phyloP scores from a whole-genome alignment of 2,888 invertebrate genomes.

The Drosophila ezoana region DNA sequence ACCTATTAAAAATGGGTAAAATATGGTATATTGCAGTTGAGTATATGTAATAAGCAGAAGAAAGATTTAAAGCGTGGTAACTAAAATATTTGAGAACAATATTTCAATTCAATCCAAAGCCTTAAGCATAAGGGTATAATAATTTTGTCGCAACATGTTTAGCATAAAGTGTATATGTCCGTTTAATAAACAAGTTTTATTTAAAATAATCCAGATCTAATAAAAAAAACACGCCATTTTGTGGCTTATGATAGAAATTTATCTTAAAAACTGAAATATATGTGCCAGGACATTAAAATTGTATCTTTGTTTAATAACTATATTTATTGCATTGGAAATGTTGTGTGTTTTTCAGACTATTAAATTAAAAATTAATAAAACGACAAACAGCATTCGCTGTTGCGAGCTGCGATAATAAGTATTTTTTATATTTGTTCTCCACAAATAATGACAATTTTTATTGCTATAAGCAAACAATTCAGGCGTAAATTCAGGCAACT shows the following conservation, averaged over 20 bases:
- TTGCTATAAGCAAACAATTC: conserved; percentile 28
- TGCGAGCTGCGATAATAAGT: conserved; percentile 13
- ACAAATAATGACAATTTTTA: conserved; percentile 37
- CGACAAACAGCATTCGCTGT: conserved; percentile 10
- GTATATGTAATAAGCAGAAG: background rate
- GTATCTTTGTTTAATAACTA: conserved; percentile 15
- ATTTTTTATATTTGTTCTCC: conserved; percentile 26
- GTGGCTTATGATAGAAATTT: background rate
- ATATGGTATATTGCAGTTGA: conserved; percentile 26
- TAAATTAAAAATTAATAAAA: conserved; percentile 57
- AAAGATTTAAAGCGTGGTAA: no score
- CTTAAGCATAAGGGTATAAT: no score
- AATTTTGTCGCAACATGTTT: background rate
- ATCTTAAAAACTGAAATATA: background rate
- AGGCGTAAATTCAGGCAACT: conserved; percentile 29
- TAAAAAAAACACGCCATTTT: background rate
- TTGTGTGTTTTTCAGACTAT: conserved; percentile 24
- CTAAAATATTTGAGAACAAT: no score
- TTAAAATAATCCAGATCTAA: background rate
- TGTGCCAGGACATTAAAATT: conserved; percentile 1
- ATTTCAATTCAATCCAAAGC: no score
- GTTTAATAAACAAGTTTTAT: conserved; percentile 6
- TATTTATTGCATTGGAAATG: conserved; percentile 22
- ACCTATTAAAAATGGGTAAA: background rate
- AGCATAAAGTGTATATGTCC: no score